Conservation (phyloP, 2,888 invertebrate genomes). For the Agrilus biguttatus region DNA sequence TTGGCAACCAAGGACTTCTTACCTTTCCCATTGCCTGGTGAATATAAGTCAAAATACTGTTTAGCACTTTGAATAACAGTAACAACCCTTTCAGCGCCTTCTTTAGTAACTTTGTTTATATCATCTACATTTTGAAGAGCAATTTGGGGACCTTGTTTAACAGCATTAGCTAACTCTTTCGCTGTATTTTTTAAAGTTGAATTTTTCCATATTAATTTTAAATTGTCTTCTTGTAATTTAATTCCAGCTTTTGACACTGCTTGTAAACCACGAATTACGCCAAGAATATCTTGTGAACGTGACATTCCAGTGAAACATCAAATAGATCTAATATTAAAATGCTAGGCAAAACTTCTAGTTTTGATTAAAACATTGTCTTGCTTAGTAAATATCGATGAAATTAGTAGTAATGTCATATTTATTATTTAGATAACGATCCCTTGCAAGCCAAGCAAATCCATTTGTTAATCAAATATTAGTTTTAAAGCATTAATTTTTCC, state of each 20-base stretch:
- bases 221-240: constrained; percentile 47
- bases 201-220: constrained; percentile 50
- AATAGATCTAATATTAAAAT: neutral
- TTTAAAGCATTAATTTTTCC: no score
- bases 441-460: no score
- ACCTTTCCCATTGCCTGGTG: no score
- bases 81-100: constrained; percentile 29
- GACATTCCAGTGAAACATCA: constrained; percentile 30
- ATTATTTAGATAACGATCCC: no score
- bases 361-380: neutral
- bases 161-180: constrained; percentile 13
- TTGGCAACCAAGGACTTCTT: no score
- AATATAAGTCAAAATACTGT: constrained; percentile 33
- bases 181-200: constrained; percentile 46
- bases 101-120: constrained; percentile 1
- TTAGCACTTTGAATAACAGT: constrained; percentile 57
- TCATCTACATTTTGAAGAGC: neutral
- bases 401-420: no score
- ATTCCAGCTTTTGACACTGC: constrained; percentile 50
- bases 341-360: neutral
- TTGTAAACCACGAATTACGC: constrained; percentile 54
- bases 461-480: no score
- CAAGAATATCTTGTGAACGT: constrained; percentile 47
- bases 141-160: constrained; percentile 5
- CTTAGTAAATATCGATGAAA: neutral